These are phyloP conservation scores for Sebastes schlegelii DNA, from an alignment of 2,113 vertebrate species.

Conservation along the genomic window DNA sequence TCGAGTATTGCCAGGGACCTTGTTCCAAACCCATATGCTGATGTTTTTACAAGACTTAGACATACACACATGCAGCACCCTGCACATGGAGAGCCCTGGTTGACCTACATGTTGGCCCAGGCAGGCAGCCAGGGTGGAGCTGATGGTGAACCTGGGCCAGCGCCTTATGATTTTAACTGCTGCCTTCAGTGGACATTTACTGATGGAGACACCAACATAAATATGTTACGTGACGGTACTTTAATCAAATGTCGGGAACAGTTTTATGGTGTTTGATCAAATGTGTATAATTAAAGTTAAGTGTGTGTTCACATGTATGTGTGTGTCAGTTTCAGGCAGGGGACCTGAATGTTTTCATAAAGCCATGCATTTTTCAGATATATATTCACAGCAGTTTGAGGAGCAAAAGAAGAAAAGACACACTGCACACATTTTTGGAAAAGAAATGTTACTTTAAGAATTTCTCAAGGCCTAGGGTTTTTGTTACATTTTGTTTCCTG, in stretches of 20 bases:
- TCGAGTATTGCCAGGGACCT: conserved; percentile 64
- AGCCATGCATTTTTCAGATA: not conserved
- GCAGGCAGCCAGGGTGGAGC: conserved; percentile 54
- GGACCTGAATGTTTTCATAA: not conserved
- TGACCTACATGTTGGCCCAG: conserved; percentile 68
- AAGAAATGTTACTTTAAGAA: no score
- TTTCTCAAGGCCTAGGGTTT: no score
- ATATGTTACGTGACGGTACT: conserved; percentile 22
- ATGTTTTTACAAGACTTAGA: conserved; percentile 73
- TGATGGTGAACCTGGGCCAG: conserved; percentile 43
- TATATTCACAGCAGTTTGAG: not conserved
- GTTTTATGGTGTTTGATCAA: conserved; percentile 21
- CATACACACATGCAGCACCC: conserved; percentile 25
- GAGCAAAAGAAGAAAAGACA: not conserved
- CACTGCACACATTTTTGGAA: not conserved
- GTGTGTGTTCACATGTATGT: not conserved
- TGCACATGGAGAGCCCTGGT: conserved; percentile 53
- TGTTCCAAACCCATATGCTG: conserved; percentile 73
- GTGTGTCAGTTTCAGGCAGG: not conserved
- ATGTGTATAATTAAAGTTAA: not conserved
- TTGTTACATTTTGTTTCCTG: no score
- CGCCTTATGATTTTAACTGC: conserved; percentile 39
- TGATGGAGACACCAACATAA: conserved; percentile 38
- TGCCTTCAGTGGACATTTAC: conserved; percentile 41
- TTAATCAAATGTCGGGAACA: conserved; percentile 19